Evolutionary conservation across 2,888 invertebrate genomes (phyloP).

Genomic region (Vannuccia rotundouncinata): DNA sequence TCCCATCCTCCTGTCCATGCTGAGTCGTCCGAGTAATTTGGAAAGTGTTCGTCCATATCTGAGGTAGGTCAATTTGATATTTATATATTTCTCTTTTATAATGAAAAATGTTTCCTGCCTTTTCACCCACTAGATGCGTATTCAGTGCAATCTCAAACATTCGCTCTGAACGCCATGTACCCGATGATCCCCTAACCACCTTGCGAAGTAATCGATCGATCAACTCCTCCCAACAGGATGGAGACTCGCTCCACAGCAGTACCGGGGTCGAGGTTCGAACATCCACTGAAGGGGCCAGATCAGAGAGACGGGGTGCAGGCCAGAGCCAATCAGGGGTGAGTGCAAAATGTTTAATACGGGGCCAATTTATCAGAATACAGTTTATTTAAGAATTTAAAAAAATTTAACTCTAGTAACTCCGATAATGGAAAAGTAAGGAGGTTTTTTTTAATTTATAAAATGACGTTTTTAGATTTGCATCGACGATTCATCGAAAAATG

Average conservation of each 20-base stretch:
- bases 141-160: conserved; percentile 30
- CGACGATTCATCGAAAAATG: too few species aligned
- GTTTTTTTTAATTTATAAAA: too few species aligned
- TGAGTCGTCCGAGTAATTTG: conserved; percentile 52
- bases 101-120: not conserved
- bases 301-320: not conserved
- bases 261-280: not conserved
- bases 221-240: not conserved
- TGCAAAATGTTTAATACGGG: too few species aligned
- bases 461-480: too few species aligned
- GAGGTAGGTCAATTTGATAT: conserved; percentile 47
- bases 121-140: not conserved
- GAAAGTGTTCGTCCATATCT: conserved; percentile 54
- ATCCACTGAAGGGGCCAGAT: not conserved
- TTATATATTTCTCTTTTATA: too few species aligned
- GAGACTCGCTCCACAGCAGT: too few species aligned
- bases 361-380: too few species aligned
- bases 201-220: not conserved
- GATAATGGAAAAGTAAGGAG: too few species aligned
- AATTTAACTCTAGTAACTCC: too few species aligned
- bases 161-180: not conserved
- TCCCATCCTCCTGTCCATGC: conserved; percentile 50
- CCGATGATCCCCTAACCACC: not conserved
- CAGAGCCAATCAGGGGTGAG: not conserved
- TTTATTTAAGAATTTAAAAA: too few species aligned